Evolutionary conservation across 2,797 vertebrate genomes (phyloP), one percentile per base, ranked within the genome.

Genomic region (Hypotaenidia philippensis): DNA sequence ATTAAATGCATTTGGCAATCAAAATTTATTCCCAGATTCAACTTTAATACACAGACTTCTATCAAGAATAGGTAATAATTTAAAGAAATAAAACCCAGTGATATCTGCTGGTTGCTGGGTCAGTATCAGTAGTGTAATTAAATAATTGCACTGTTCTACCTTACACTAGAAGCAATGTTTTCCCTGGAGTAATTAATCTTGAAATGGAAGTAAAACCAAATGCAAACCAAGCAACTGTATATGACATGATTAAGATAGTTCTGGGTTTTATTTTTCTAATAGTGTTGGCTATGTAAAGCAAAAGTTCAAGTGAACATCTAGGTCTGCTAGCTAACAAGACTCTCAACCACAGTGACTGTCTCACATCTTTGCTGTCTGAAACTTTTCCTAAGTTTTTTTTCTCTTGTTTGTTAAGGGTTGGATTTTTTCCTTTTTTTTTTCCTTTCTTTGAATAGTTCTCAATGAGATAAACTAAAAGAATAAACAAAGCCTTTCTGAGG

Each of bases 181-280:
- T 75, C 86, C 22, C 70, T 68, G 20, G 32, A 91, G 64, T 84
- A 90, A 93, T 76, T 92, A 69, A 83, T 72, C 34, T 78, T 87
- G 65, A 80, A 82, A 87, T 38, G 38, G 72, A 88, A 90, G 40
- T 2, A 84, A 91, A 93, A 87, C 3, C 31, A 89, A 86, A 52
- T 55, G 40, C 29, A 89, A 84, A 87, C n/a, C 38, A 81, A 72
- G 47, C 5, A 90, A 87, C 26, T 41, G 21, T 23, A 36, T 81
- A 31, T 79, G 66, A 50, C 29, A 17, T 72, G 55, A 57, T 59
- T 69, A 69, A 76, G 75, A 47, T 11, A 82, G 25, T 32, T 12
- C 47, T 27, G 41, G 34, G 21, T 31, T 60, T 87, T 63, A 16
- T 45, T 65, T 81, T 71, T 86, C 26, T 64, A 18, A 34, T 25